Conservation (phyloP, 2,113 vertebrate genomes). For the Hippocampus zosterae region DNA sequence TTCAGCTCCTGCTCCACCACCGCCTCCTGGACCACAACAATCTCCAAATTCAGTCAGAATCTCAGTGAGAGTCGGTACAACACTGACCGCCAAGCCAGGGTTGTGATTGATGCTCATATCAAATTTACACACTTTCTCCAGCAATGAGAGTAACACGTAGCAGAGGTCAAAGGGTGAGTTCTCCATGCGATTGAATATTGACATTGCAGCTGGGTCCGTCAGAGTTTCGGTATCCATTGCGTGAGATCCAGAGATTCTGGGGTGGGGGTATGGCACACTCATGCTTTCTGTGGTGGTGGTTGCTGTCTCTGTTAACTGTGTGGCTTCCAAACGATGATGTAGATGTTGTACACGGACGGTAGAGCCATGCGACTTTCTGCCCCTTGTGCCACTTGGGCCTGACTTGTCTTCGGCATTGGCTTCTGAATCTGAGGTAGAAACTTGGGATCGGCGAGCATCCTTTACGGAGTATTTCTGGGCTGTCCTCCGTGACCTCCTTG, state of each 20-base stretch:
- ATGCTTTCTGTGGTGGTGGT: constrained; percentile 52
- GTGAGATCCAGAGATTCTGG: constrained; percentile 48
- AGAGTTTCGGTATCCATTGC: constrained; percentile 65
- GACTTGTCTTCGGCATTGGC: constrained; percentile 82
- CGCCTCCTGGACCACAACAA: constrained; percentile 65
- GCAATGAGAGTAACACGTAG: constrained; percentile 83
- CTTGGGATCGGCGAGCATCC: constrained; percentile 83
- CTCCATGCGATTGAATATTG: constrained; percentile 74
- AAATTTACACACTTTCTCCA: constrained; percentile 93
- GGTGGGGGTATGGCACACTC: constrained; percentile 61
- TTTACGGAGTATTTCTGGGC: constrained; percentile 83
- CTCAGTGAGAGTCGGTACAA: constrained; percentile 89
- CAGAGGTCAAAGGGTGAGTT: constrained; percentile 94
- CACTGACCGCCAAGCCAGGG: constrained; percentile 80
- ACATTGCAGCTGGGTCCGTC: constrained; percentile 75
- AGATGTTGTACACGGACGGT: constrained; percentile 69
- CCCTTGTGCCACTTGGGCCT: constrained; percentile 48
- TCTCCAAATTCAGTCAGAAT: constrained; percentile 87
- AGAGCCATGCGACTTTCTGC: constrained; percentile 71
- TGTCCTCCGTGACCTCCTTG: constrained; percentile 71
- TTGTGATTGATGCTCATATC: constrained; percentile 86
- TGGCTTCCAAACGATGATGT: constrained; percentile 54
- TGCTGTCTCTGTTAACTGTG: constrained; percentile 32
- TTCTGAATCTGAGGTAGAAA: constrained; percentile 92
- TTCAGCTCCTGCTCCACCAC: constrained; percentile 56